Evolutionary conservation across 2,113 vertebrate genomes (phyloP), one percentile per base, ranked within the genome.

Genomic region (Odontophorus gujanensis): DNA sequence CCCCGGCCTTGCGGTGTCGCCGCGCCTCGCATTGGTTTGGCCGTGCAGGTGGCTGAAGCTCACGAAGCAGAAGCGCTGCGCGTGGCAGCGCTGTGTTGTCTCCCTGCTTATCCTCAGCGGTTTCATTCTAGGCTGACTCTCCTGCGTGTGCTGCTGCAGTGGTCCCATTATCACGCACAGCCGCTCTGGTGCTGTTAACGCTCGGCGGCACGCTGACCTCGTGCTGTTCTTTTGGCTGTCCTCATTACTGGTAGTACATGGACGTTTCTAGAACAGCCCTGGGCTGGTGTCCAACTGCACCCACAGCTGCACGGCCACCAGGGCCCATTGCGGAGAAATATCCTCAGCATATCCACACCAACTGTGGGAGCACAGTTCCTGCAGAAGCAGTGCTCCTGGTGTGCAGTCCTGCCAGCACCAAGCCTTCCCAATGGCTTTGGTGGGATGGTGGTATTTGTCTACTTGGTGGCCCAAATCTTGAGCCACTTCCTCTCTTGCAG

Each of bases 211-310:
- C 24, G 13, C 24, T 51, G 50, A 51, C 50, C 50, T 26, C 50
- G 50, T 25, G 14, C 50, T 51, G 50, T 25, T 22, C 13, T 4
- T 32, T 4, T 0, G 0, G 7, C 25, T 75, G 12, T 19, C 3
- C 0, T 3, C 32, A 8, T 47, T 40, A 22, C 43, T 53, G 24
- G 43, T 11, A 58, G 13, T 0, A 2, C n/a, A 13, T 24, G 71
- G 58, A 18, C 0, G 0, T 55, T n/a, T 17, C 16, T 55, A 28
- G 53, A 55, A 30, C 53, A 16, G 53, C 28, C 53, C 26, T 30
- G 24, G 40, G 26, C 18, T 59, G 47, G 38, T 53, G n/a, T 10
- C 81, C 22, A 8, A 36, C 15, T 25, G 9, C 6, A 17, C n/a
- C 32, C 19, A 26, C n/a, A 32, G 36, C 9, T 48, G 24, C 40